Conservation (phyloP, 2,888 invertebrate species). For the Stenodera caucasica region DNA sequence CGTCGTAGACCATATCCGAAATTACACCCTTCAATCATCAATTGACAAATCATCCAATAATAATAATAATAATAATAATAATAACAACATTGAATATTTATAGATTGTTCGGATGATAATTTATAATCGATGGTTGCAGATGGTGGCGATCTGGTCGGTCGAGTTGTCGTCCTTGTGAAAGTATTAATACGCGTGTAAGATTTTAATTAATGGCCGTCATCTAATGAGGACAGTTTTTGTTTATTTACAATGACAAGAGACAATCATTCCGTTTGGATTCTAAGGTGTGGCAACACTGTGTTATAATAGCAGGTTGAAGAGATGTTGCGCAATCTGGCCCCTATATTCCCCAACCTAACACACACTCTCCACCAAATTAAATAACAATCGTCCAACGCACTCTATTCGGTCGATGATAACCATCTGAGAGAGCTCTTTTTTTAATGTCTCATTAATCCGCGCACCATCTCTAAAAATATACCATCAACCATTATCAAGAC, state of each 20-base stretch:
- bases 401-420: constrained; percentile 27
- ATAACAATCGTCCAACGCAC: constrained; percentile 39
- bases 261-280: constrained; percentile 34
- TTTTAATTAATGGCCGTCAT: constrained; percentile 42
- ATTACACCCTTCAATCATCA: neutral
- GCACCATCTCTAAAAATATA: constrained; percentile 24
- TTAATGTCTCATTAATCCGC: constrained; percentile 42
- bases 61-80: too few relatives aligned
- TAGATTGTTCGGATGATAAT: constrained; percentile 24
- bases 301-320: constrained; percentile 32
- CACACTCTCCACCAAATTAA: constrained; percentile 37
- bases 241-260: constrained; percentile 40
- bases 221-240: constrained; percentile 46
- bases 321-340: constrained; percentile 3
- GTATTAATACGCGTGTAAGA: constrained; percentile 37
- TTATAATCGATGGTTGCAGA: constrained; percentile 31
- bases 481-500: neutral
- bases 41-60: too few relatives aligned
- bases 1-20: constrained; percentile 13
- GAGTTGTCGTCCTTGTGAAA: constrained; percentile 38
- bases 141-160: constrained; percentile 22
- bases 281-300: constrained; percentile 35
- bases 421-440: constrained; percentile 33
- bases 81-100: too few relatives aligned
- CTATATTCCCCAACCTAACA: constrained; percentile 29